phyloP scores from a whole-genome alignment of 2,113 vertebrate genomes.

The Eptesicus fuscus region DNA sequence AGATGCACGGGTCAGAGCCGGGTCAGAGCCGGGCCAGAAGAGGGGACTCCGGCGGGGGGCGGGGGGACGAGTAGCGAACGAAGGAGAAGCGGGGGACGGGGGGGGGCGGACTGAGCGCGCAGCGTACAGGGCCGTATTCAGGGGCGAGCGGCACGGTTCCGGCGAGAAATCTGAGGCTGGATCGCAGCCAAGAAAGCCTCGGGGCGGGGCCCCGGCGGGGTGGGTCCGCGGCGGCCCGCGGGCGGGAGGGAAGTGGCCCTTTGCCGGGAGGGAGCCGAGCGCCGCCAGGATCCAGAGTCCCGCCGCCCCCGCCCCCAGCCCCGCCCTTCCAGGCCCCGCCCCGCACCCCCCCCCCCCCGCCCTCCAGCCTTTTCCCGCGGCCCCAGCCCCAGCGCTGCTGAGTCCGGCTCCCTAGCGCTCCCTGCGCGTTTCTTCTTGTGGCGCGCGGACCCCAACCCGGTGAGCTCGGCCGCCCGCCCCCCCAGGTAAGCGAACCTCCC shows the following conservation, averaged over 20 bases:
- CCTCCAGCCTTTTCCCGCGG: neutral
- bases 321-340: neutral
- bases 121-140: fast-evolving
- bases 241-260: neutral
- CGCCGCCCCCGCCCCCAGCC: neutral
- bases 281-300: neutral
- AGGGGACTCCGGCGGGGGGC: neutral
- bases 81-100: neutral
- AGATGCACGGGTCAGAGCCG: neutral
- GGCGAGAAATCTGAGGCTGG: fast-evolving
- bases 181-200: neutral
- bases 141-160: neutral
- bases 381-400: fast-evolving
- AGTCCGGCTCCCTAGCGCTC: neutral
- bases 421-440: neutral
- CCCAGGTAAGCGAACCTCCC: conserved; percentile 47
- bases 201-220: neutral
- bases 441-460: neutral
- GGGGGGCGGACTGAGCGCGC: neutral
- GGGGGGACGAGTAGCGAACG: too few species aligned
- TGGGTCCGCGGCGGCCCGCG: too few species aligned
- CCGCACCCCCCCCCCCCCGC: neutral
- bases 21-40: neutral
- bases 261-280: neutral
- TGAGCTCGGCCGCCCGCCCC: neutral